Base-by-base conservation (phyloP, 2,888 invertebrate genomes). In the Thumatha senex region DNA sequence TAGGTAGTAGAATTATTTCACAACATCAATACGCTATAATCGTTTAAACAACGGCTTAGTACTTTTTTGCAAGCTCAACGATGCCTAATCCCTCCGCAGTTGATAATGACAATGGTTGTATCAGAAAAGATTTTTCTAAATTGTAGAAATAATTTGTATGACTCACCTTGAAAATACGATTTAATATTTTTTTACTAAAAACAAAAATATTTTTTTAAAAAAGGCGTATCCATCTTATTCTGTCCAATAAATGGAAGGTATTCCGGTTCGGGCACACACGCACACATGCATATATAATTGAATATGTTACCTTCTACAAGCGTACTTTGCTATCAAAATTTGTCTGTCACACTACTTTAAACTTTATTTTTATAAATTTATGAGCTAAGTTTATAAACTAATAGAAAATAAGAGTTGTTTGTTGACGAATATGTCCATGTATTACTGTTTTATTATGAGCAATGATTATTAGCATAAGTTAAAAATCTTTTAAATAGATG, bases 241-340 rank as follows among this genome's bases (percentile, higher is more conserved):
- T 46, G 56, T 55, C 66, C 45, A 53, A 56, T 54, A 61, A 63
- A 60, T 66, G 70, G 68, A 76, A 77, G 73, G 74, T 65, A 78
- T 74, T 75, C 78, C 74, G 67, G 73, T 70, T 71, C 61, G 45
- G 45, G 12, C 58, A 43, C 54, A 50, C 53, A 59, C 50, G 58
- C n/a, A 24, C 43, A 35, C 35, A 48, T 38, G 11, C 51, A 40
- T n/a, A 42, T 29, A 46, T 51, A 52, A 63, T 49, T 46, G 51
- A 56, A 55, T 63, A 54, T 58, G 45, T 54, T 43, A 56, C 53
- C 12, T 34, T 44, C n/a, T 3, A 48, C 61, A 55, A 61, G 11
- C n/a, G 18, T 0, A 31, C 44, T 14, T 34, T 52, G 9, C 50
- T 7, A 12, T 33, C 40, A 2, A 9, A 31, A 46, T 38, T 1